A percentile compares a stretch with the other conserved stretches of the same genome.
These are phyloP conservation scores for Pituophis catenifer DNA, from an alignment of 2,113 vertebrate genomes.

Conservation along the genomic window DNA sequence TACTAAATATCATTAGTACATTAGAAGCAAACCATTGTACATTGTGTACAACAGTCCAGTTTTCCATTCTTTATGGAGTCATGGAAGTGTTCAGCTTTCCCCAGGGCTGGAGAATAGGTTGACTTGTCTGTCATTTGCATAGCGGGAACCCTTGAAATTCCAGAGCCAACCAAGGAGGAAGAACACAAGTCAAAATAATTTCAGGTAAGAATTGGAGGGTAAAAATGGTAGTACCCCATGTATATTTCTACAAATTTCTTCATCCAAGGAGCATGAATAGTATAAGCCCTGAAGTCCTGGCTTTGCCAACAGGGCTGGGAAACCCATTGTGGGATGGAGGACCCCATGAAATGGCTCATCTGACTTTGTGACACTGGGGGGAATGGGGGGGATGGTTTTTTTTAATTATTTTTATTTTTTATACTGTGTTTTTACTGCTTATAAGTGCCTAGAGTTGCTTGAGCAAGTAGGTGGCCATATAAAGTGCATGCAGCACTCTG, in stretches of 20 bases:
- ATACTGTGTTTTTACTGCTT: too few species aligned
- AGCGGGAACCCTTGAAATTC: background rate
- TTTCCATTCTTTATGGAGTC: background rate
- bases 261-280: background rate
- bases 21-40: background rate
- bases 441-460: too few species aligned
- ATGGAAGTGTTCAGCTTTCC: background rate
- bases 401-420: too few species aligned
- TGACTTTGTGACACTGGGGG: too few species aligned
- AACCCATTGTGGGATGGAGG: too few species aligned
- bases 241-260: background rate
- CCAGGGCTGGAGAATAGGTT: background rate
- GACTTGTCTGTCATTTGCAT: background rate
- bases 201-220: background rate
- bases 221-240: background rate
- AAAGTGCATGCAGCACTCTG: too few species aligned
- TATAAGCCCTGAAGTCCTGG: background rate
- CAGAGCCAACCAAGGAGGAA: background rate
- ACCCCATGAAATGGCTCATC: too few species aligned
- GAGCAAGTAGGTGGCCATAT: too few species aligned
- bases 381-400: too few species aligned
- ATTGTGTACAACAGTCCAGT: background rate
- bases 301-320: too few species aligned
- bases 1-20: background rate
- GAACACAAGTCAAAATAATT: background rate